Conservation (phyloP, 2,113 vertebrate species). For the Physeter macrocephalus region DNA sequence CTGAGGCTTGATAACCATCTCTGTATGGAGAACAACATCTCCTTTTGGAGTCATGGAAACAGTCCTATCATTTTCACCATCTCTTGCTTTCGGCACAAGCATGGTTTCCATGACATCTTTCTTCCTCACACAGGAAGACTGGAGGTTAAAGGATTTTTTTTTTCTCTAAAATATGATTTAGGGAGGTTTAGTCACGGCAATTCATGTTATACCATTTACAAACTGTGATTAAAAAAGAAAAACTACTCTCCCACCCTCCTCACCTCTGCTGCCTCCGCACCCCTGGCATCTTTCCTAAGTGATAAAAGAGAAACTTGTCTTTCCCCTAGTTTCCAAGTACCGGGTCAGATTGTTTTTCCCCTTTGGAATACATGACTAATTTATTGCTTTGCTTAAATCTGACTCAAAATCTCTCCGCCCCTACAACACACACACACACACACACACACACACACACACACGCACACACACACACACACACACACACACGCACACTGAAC, state of each 20-base stretch:
- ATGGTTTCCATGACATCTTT: conserved; percentile 15
- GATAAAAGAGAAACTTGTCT: not conserved
- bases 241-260: not conserved
- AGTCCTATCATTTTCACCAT: not conserved
- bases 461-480: too few relatives aligned
- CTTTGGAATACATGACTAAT: conserved; percentile 19
- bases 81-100: not conserved
- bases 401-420: not conserved
- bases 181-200: not conserved
- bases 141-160: not conserved
- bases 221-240: not conserved
- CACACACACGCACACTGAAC: too few relatives aligned
- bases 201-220: not conserved
- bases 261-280: not conserved
- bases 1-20: not conserved
- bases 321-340: not conserved
- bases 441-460: not conserved
- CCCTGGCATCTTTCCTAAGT: not conserved
- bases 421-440: not conserved
- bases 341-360: not conserved
- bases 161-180: not conserved
- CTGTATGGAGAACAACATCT: not conserved
- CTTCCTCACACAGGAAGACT: not conserved
- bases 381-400: conserved; percentile 39
- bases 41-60: not conserved